Percentiles rank a stretch among this genome's conserved stretches.
phyloP scores from a whole-genome alignment of 2,113 vertebrate species.

The Xenopus laevis region DNA sequence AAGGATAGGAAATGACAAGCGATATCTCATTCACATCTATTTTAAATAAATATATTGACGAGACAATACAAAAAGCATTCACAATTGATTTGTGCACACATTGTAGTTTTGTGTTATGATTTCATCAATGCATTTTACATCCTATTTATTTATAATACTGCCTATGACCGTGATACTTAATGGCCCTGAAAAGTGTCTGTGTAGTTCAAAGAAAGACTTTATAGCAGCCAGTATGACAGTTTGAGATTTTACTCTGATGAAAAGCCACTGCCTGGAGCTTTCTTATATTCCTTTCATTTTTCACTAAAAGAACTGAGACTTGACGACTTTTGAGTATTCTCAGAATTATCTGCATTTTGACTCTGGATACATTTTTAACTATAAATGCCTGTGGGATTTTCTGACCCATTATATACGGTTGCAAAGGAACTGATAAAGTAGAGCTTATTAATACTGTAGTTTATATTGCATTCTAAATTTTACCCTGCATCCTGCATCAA shows the following conservation, averaged over 20 bases:
- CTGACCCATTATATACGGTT: neutral
- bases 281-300: neutral
- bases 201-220: constrained; percentile 1
- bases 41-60: neutral
- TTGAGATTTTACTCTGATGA: neutral
- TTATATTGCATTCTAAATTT: neutral
- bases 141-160: constrained; percentile 3
- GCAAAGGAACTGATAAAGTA: neutral
- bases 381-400: neutral
- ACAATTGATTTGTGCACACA: neutral
- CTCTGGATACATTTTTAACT: neutral
- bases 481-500: neutral
- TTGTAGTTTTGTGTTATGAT: neutral
- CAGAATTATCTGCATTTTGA: neutral
- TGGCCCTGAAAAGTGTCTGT: neutral
- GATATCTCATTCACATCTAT: too few relatives aligned
- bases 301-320: neutral
- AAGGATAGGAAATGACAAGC: too few relatives aligned
- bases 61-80: neutral
- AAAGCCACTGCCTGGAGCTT: neutral
- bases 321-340: neutral
- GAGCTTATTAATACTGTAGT: neutral
- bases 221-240: neutral
- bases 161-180: neutral
- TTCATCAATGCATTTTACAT: neutral